Conservation (phyloP, 2,113 vertebrate species). For the Syngnathoides biaculeatus region DNA sequence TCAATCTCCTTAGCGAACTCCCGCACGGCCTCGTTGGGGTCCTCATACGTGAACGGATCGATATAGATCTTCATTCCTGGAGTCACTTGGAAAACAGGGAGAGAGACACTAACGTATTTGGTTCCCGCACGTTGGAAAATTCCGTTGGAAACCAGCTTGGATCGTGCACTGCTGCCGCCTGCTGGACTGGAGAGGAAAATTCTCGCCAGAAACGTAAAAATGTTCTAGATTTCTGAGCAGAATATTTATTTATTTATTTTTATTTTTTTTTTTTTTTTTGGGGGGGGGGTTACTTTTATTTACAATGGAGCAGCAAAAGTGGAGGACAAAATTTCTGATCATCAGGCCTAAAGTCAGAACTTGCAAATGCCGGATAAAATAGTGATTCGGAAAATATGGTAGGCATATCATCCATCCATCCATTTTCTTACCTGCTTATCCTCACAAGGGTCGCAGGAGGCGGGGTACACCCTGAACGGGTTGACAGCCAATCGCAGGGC, state of each 20-base stretch:
- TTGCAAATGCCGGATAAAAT: not conserved
- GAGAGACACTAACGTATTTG: constrained; percentile 59
- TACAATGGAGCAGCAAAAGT: no score
- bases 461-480: no score
- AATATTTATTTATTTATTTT: no score
- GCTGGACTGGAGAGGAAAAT: not conserved
- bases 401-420: no score
- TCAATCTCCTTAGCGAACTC: constrained; percentile 99
- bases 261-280: no score
- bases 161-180: not conserved
- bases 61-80: constrained; percentile 99
- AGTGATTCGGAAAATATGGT: no score
- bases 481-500: no score
- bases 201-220: not conserved
- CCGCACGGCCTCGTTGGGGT: constrained; percentile 95
- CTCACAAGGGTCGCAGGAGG: no score
- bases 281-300: no score
- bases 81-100: constrained; percentile 83
- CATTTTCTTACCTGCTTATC: no score
- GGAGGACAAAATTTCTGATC: no score
- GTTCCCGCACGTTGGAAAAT: constrained; percentile 8
- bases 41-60: constrained; percentile 97
- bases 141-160: not conserved
- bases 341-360: no score
- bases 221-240: not conserved